Conservation (phyloP, 2,797 vertebrate genomes). For the Scolopax rusticola region DNA sequence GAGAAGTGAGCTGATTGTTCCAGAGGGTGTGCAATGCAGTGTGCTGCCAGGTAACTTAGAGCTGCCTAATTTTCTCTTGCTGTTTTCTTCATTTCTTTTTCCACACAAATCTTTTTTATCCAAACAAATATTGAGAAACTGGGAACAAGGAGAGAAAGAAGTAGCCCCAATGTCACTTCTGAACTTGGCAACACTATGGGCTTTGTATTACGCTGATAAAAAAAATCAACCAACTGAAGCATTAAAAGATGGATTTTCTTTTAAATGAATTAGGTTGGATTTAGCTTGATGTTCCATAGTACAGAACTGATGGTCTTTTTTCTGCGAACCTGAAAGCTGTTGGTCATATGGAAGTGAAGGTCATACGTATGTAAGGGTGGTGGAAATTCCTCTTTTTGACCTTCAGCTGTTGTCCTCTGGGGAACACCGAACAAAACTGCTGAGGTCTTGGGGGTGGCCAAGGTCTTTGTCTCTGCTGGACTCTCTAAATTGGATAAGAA, state of each 20-base stretch:
- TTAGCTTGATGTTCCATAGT: not conserved
- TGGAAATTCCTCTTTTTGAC: not conserved
- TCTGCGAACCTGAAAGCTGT: constrained; percentile 16
- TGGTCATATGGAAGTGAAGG: not conserved
- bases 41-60: not conserved
- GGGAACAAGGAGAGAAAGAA: not conserved
- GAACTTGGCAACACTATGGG: not conserved
- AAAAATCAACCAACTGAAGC: not conserved
- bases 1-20: not conserved
- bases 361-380: not conserved
- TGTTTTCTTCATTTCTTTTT: not conserved
- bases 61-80: not conserved
- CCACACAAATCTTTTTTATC: not conserved
- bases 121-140: not conserved
- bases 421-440: not conserved
- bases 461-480: not conserved
- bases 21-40: not conserved
- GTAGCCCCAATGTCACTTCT: not conserved
- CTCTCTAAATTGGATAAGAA: not conserved
- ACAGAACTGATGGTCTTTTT: not conserved
- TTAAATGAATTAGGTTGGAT: not conserved
- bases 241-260: not conserved
- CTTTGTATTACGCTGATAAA: not conserved
- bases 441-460: not conserved
- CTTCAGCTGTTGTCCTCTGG: not conserved